Evolutionary conservation across 2,797 vertebrate genomes (phyloP).

Genomic region (Tiaroga cobitis): DNA sequence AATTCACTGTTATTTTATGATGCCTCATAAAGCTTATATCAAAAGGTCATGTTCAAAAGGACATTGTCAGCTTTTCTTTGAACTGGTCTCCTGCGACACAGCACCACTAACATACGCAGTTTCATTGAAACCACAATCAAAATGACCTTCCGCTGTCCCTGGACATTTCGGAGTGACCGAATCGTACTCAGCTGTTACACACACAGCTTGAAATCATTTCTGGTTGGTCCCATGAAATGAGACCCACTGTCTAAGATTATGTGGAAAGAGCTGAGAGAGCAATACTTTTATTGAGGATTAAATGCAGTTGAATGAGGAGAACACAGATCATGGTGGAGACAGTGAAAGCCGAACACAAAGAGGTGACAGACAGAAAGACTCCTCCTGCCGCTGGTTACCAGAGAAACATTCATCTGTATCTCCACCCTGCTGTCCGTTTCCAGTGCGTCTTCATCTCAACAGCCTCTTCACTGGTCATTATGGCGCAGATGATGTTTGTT

Average conservation of each 20-base stretch:
- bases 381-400: conserved; percentile 29
- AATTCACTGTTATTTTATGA: neutral
- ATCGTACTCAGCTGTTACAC: neutral
- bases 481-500: conserved; percentile 50
- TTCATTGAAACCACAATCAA: conserved; percentile 30
- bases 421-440: conserved; percentile 36
- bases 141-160: conserved; percentile 9
- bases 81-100: neutral
- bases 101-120: neutral
- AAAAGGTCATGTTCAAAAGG: no score
- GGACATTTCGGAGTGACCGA: conserved; percentile 4
- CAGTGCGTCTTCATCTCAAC: conserved; percentile 35
- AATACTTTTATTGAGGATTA: conserved; percentile 18
- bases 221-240: conserved; percentile 27
- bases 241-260: conserved; percentile 10
- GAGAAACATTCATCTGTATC: conserved; percentile 24
- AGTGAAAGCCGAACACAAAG: conserved; percentile 36
- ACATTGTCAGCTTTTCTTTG: neutral
- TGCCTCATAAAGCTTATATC: neutral
- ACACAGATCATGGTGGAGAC: conserved; percentile 31
- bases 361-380: conserved; percentile 45
- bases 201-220: conserved; percentile 32
- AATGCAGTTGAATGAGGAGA: neutral
- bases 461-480: conserved; percentile 38
- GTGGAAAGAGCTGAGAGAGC: conserved; percentile 26